Conservation (phyloP, 2,888 invertebrate species). For the Heliconius aoede region DNA sequence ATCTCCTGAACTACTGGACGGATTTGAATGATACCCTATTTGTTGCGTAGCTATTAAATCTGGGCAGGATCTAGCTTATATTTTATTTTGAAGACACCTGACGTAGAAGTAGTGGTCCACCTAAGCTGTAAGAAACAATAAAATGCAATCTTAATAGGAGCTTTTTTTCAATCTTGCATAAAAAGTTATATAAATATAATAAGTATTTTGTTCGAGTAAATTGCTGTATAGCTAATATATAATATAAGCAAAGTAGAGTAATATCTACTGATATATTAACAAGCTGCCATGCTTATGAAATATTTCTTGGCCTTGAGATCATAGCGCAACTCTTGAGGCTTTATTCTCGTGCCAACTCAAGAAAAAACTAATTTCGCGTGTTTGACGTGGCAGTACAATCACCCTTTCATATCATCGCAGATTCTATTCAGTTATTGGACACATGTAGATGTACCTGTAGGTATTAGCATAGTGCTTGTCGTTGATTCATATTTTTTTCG, state of each 20-base stretch:
- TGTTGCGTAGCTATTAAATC: too few relatives aligned
- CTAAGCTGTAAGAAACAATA: too few relatives aligned
- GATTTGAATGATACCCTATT: too few relatives aligned
- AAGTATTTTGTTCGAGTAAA: too few relatives aligned
- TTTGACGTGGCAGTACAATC: conserved; percentile 56
- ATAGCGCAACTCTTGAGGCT: conserved; percentile 46
- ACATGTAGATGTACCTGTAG: neutral
- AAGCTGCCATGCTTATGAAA: conserved; percentile 50
- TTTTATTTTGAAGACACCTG: too few relatives aligned
- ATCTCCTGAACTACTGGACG: too few relatives aligned
- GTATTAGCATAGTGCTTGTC: conserved; percentile 2
- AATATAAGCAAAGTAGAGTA: neutral
- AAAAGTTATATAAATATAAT: too few relatives aligned
- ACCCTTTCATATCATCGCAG: conserved; percentile 52
- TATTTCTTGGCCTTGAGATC: conserved; percentile 51
- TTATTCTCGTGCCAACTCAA: conserved; percentile 55
- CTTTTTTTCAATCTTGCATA: too few relatives aligned
- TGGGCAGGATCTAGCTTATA: too few relatives aligned
- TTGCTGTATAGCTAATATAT: too few relatives aligned
- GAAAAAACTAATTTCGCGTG: conserved; percentile 68
- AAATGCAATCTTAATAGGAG: too few relatives aligned
- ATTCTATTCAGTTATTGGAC: conserved; percentile 28
- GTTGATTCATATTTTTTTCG: neutral
- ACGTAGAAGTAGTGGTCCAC: too few relatives aligned
- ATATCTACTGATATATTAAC: neutral